A percentile compares a stretch with the other conserved stretches of the same genome.
Evolutionary conservation across 1,140 invertebrate species (phyloP).

Genomic region (Zaprionus ornatus): DNA sequence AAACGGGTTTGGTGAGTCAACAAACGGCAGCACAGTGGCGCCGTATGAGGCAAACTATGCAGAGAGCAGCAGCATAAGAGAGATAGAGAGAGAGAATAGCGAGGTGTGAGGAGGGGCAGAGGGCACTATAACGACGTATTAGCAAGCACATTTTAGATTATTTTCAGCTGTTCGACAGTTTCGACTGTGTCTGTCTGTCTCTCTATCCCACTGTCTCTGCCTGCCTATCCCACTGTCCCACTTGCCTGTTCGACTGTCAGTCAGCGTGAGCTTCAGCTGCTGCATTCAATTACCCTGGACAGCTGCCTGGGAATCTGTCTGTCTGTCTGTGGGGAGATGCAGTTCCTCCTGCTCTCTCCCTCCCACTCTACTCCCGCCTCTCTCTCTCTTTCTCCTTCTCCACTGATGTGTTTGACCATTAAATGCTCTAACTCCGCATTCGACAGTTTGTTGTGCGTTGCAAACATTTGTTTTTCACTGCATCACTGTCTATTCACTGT

Average conservation of each 20-base stretch:
- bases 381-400: not conserved
- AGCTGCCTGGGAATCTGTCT: not conserved
- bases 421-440: slow-evolving; percentile 61
- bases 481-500: slow-evolving; percentile 23
- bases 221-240: slow-evolving; percentile 19
- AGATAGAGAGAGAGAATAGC: not conserved
- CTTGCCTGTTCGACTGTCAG: slow-evolving; percentile 7
- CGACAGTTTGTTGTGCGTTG: slow-evolving; percentile 52
- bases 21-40: slow-evolving; percentile 43
- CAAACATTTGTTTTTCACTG: slow-evolving; percentile 44
- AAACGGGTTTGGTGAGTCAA: slow-evolving; percentile 75
- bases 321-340: not conserved
- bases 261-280: slow-evolving; percentile 53
- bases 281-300: slow-evolving; percentile 68
- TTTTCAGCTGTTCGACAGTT: slow-evolving; percentile 4
- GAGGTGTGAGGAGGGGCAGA: not conserved
- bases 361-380: not conserved
- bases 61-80: slow-evolving; percentile 2
- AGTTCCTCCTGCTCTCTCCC: not conserved
- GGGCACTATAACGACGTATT: not conserved
- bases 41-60: slow-evolving; percentile 32
- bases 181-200: not conserved
- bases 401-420: slow-evolving; percentile 60
- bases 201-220: slow-evolving; percentile 9
- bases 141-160: slow-evolving; percentile 35